phyloP scores from a whole-genome alignment of 2,888 invertebrate genomes.

The Yponomeuta evonymella region DNA sequence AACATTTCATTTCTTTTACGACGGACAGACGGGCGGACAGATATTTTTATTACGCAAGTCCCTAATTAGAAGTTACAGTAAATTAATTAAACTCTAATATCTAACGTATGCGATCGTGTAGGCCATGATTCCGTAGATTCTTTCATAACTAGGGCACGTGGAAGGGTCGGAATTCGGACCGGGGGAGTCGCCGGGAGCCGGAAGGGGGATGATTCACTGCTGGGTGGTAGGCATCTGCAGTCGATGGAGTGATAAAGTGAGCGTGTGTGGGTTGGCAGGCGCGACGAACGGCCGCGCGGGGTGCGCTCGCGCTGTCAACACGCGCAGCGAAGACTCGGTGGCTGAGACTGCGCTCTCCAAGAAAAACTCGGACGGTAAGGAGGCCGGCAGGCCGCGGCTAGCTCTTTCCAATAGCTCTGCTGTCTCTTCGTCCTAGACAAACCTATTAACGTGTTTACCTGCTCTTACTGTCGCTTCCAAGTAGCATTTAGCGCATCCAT shows the following conservation, averaged over 20 bases:
- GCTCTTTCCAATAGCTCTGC: constrained; percentile 28
- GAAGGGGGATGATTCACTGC: background rate
- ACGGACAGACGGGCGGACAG: constrained; percentile 42
- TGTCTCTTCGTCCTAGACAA: constrained; percentile 44
- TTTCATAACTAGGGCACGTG: background rate
- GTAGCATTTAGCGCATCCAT: constrained; percentile 30
- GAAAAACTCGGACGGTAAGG: constrained; percentile 91
- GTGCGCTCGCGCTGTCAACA: constrained; percentile 71
- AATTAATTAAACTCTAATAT: background rate
- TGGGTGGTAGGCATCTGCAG: constrained; percentile 11
- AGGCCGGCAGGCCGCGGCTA: constrained; percentile 32
- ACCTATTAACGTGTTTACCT: constrained; percentile 41
- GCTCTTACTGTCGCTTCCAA: constrained; percentile 58
- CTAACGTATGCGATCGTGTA: background rate
- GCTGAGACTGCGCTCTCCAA: constrained; percentile 87
- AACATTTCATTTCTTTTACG: constrained; percentile 20
- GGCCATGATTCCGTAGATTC: background rate
- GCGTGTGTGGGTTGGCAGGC: constrained; percentile 70
- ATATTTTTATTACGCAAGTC: background rate
- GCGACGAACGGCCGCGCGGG: constrained; percentile 58
- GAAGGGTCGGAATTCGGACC: background rate
- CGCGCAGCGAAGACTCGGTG: constrained; percentile 89
- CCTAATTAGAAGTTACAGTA: background rate
- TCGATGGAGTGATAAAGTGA: constrained; percentile 54
- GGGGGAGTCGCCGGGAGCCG: background rate